Evolutionary conservation across 2,797 vertebrate genomes (phyloP), one percentile per base, ranked within the genome.

Genomic region (Aselliscus stoliczkanus): DNA sequence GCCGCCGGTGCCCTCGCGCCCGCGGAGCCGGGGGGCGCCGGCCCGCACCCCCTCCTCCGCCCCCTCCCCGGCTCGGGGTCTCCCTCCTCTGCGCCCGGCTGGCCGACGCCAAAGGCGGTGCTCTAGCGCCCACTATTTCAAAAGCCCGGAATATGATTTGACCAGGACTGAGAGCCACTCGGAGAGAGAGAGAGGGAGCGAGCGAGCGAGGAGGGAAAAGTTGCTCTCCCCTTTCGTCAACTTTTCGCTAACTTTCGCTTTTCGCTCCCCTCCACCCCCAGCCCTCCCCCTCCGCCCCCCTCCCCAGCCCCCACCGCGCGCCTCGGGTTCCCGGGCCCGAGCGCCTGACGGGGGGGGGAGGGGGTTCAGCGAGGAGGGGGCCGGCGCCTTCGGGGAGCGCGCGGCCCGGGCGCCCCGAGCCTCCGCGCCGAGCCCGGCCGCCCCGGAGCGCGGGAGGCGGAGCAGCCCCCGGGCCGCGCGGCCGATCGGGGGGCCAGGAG

Each of bases 51-150:
- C 97, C 93, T 93, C 97, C 93, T 96, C 90, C 96, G 73, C 95
- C 90, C 93, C 93, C 93, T 91, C 93, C 96, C 95, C 69, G 96
- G 96, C 95, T 96, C 93, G 56, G 83, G 96, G 82, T 97, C 97
- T 97, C 97, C 98, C 97, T 97, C 96, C 95, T 98, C 96, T 93
- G 96, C 97, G 96, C 95, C 97, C 97, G 97, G 97, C 97, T 96
- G 96, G 96, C 95, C 95, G 94, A 98, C 97, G 97, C 98, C 99
- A 98, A 98, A 98, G 97, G 97, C 97, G 97, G 97, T 96, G 96
- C 97, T 99, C 99, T 98, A 99, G 99, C 99, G 99, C 99, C 99
- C 99, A 99, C 99, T 99, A 99, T 99, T 99, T 98, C 98, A 98
- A 98, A 97, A 99, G 98, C 98, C 98, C 98, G 99, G 99, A 99